Base-by-base conservation (phyloP, 2,113 vertebrate genomes). In the Aix galericulata region DNA sequence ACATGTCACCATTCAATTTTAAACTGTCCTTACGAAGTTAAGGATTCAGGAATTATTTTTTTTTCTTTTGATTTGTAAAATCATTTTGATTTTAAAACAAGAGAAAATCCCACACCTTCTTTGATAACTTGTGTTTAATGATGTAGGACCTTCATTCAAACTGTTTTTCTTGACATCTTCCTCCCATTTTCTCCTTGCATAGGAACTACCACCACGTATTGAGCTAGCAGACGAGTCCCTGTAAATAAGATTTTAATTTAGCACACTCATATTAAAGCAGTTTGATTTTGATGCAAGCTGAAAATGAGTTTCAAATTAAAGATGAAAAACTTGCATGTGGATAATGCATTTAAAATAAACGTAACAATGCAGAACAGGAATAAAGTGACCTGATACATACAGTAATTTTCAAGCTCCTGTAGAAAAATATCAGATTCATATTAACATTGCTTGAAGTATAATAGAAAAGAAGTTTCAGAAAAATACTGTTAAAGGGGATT, bases 161-260 rank as follows among this genome's bases (percentile, higher is more conserved):
- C 98, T 99, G 97, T 99, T 99, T 97, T 99, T 99, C 98, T 99
- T 99, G 94, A 98, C 95, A 95, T 99, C 99, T 66, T 99, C 99
- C 10, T 99, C 99, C 99, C 99, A 99, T 98, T 99, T 99, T 97
- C 99, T 98, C 97, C 99, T 98, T 82, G 99, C 99, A 82, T 99
- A 99, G 34, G 99, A 99, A 96, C 99, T 98, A 76, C 99, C 99
- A 91, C 99, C 98, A 92, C 99, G 98, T 96, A 99, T 98, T 97
- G 99, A 98, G 95, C 98, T 98, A 94, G 98, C 97, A 94, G 99
- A 98, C 0, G 97, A 99, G 93, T 99, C 99, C 98, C 99, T 99
- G 97, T 67, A 67, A 97, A 98, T 75, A 93, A 93, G 18, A 95
- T 82, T n/a, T 87, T 31, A 50, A 20, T 95, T 97, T 42, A 82